Conservation (phyloP, 1,140 invertebrate species). For the Drosophila oshimai region DNA sequence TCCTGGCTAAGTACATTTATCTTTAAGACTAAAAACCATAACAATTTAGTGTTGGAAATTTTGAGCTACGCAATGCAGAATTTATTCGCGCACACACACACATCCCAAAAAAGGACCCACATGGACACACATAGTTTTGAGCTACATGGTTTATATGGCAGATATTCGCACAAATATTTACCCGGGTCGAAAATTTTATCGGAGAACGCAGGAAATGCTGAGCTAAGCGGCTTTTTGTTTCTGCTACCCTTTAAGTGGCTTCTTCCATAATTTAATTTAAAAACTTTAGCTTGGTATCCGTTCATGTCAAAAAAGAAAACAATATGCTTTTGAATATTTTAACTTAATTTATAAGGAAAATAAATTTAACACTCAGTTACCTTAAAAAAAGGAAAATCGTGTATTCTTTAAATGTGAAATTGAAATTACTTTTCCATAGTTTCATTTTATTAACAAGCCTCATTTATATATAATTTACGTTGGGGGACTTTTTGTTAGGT, state of each 20-base stretch:
- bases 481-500: no score
- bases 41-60: conserved; percentile 75
- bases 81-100: conserved; percentile 20
- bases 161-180: conserved; percentile 72
- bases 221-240: conserved; percentile 19
- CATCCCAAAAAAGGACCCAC: conserved; percentile 6
- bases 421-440: neutral
- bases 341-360: neutral
- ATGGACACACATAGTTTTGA: conserved; percentile 31
- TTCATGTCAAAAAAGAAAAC: neutral
- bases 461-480: no score
- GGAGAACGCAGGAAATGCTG: conserved; percentile 54
- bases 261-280: conserved; percentile 12
- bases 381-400: no score
- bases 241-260: neutral
- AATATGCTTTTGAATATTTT: neutral
- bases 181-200: conserved; percentile 51
- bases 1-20: conserved; percentile 45
- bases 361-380: neutral
- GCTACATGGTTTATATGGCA: conserved; percentile 41
- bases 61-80: conserved; percentile 73
- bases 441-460: no score
- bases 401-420: no score
- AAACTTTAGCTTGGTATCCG: neutral
- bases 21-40: conserved; percentile 61